A percentile compares a stretch with the other conserved stretches of the same genome.
These are phyloP conservation scores for Rhynchonycteris naso DNA, from an alignment of 2,797 vertebrate genomes.

Conservation along the genomic window DNA sequence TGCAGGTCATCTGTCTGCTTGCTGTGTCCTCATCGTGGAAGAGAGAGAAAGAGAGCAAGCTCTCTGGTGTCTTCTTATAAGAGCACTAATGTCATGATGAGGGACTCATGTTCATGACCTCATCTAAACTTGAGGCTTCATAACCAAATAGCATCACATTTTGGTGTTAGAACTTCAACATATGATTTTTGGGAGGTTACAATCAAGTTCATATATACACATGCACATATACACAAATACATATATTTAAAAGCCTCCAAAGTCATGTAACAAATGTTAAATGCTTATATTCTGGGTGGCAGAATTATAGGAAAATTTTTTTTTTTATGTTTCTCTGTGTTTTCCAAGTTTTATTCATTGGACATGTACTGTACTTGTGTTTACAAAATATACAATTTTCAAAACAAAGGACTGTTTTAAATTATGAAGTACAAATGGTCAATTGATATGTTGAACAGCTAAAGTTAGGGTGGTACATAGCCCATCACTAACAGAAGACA, in stretches of 20 bases:
- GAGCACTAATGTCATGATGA: background rate
- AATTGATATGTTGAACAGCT: background rate
- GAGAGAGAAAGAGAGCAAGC: background rate
- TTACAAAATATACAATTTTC: slow-evolving; percentile 2
- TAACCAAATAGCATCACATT: background rate
- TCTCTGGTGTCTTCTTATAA: background rate
- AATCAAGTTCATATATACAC: background rate
- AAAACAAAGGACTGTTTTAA: background rate
- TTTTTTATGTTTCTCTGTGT: background rate
- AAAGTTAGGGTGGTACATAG: background rate
- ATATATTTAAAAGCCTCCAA: background rate
- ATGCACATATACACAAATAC: background rate
- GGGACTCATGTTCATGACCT: background rate
- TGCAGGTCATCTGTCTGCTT: background rate
- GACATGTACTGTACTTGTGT: background rate
- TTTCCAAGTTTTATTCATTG: background rate
- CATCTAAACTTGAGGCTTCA: background rate
- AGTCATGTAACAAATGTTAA: background rate
- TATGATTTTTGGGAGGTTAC: background rate
- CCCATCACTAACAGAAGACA: background rate
- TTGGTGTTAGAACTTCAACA: too few relatives aligned
- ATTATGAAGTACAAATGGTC: background rate
- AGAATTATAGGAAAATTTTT: background rate
- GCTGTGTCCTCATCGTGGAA: background rate
- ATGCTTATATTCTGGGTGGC: background rate